Conservation (phyloP, 2,113 vertebrate species). For the Galeopterus variegatus region DNA sequence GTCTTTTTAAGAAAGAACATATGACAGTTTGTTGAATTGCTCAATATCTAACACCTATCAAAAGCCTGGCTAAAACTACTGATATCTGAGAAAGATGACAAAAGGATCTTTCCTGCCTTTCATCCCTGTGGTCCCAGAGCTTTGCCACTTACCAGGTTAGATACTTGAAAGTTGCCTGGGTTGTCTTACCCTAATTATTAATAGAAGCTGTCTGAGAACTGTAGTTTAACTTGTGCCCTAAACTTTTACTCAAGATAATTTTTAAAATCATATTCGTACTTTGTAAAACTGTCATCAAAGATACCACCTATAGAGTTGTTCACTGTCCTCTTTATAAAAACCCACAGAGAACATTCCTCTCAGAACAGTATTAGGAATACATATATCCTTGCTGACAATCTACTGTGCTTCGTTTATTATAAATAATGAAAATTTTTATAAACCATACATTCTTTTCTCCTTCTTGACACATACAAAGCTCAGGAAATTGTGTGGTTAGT, state of each 20-base stretch:
- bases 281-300: background rate
- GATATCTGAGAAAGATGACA: background rate
- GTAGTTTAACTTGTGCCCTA: background rate
- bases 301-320: background rate
- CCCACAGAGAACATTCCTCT: background rate
- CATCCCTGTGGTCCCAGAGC: background rate
- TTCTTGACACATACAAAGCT: background rate
- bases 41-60: background rate
- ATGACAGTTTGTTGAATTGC: background rate
- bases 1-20: background rate
- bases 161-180: background rate
- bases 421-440: background rate
- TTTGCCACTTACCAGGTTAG: background rate
- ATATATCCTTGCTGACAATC: background rate
- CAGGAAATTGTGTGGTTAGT: background rate
- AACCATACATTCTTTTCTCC: background rate
- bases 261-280: background rate
- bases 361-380: background rate
- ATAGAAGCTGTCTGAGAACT: background rate
- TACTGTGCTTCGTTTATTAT: background rate
- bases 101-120: background rate
- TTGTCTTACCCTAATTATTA: background rate
- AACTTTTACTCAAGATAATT: conserved; percentile 1
- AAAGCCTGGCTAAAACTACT: background rate
- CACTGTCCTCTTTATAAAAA: background rate